These are phyloP conservation scores for Solenopsis fugax DNA, from an alignment of 1,140 invertebrate species.

Conservation along the genomic window DNA sequence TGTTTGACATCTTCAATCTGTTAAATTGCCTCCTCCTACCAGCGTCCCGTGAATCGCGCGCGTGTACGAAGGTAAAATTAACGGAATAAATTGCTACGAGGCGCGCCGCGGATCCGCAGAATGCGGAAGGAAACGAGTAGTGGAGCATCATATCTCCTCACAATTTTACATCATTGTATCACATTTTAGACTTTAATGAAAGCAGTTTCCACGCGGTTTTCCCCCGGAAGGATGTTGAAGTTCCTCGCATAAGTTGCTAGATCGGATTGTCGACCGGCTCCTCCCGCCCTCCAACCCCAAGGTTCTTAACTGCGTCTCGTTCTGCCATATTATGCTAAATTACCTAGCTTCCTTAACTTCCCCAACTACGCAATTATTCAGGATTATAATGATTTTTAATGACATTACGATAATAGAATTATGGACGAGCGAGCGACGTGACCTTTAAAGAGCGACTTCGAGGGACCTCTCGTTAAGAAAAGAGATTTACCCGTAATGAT, in stretches of 20 bases:
- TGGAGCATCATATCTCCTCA: neutral
- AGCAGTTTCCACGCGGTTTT: conserved; percentile 2
- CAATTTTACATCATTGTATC: conserved; percentile 15
- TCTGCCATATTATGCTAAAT: conserved; percentile 4
- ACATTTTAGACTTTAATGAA: conserved; percentile 17
- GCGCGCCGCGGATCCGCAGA: neutral
- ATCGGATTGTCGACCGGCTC: neutral
- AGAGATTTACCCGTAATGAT: neutral
- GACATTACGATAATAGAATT: neutral
- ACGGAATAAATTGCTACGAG: neutral
- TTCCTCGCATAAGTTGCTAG: conserved; percentile 14
- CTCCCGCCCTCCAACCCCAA: neutral
- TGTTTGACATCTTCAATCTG: conserved; percentile 11
- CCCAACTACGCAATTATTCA: neutral
- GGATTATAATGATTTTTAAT: conserved; percentile 25
- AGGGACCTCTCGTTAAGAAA: neutral
- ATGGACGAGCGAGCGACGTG: neutral
- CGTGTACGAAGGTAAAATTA: neutral
- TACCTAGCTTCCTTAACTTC: neutral
- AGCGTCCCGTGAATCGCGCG: neutral
- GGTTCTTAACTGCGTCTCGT: neutral
- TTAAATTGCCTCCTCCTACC: neutral
- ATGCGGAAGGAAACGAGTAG: neutral
- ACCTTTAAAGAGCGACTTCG: neutral
- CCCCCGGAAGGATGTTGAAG: neutral